Conservation (phyloP, 1,140 invertebrate species). For the Heterodera carotae region DNA sequence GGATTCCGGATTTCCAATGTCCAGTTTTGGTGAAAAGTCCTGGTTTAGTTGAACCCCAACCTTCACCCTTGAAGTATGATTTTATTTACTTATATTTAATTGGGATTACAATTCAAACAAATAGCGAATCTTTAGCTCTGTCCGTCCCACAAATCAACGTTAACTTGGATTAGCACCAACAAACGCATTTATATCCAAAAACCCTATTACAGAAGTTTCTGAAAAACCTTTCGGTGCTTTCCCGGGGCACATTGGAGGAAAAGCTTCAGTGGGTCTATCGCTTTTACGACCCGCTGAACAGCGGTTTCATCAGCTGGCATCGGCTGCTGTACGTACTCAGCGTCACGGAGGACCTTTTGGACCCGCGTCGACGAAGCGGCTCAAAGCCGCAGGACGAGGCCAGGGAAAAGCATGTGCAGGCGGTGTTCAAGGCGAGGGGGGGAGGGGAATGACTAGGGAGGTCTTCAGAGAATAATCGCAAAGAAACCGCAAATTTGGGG, state of each 20-base stretch:
- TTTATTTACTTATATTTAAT: too few species aligned
- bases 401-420: background rate
- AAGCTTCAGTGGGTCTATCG: slow-evolving; percentile 34
- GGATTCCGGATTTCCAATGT: too few species aligned
- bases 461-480: too few species aligned
- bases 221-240: slow-evolving; percentile 33
- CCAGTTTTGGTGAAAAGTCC: too few species aligned
- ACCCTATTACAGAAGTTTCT: slow-evolving; percentile 29
- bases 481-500: too few species aligned
- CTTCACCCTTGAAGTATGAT: too few species aligned
- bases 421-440: background rate
- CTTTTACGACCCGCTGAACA: slow-evolving; percentile 34
- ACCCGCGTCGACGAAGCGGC: background rate
- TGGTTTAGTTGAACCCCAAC: too few species aligned
- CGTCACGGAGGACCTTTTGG: slow-evolving; percentile 5
- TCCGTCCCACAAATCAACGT: too few species aligned
- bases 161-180: too few species aligned
- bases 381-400: background rate
- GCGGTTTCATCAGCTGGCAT: slow-evolving; percentile 28
- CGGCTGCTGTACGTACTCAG: slow-evolving; percentile 30
- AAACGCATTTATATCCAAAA: background rate
- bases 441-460: too few species aligned
- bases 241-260: slow-evolving; percentile 32
- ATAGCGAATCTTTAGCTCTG: too few species aligned
- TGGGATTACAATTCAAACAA: too few species aligned